Evolutionary conservation across 35 echinoderm and acorn worm species (phyloP).

Genomic region (Lytechinus variegatus): DNA sequence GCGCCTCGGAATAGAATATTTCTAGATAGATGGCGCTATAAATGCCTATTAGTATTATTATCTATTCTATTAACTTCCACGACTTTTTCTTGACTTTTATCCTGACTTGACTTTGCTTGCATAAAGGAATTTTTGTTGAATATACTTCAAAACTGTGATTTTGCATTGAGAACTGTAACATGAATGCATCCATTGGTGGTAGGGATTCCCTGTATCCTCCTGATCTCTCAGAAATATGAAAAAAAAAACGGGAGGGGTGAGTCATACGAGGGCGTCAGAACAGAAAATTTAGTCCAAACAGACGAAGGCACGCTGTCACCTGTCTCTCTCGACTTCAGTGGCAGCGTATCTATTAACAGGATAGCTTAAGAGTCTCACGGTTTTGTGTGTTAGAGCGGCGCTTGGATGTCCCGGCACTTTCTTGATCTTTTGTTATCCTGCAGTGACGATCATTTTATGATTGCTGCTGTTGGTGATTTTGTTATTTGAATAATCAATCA

Average conservation of each 20-base stretch:
- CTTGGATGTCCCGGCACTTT: neutral
- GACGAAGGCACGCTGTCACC: neutral
- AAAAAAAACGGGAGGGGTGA: neutral
- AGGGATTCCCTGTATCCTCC: neutral
- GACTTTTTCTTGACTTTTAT: neutral
- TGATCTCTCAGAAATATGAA: neutral
- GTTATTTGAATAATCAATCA: too few relatives aligned
- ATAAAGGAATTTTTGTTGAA: neutral
- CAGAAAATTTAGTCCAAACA: conserved; percentile 8
- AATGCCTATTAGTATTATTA: too few relatives aligned
- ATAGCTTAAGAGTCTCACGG: neutral
- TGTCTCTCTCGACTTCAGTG: neutral
- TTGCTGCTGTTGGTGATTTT: too few relatives aligned
- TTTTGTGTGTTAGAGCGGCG: neutral
- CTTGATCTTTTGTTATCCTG: too few relatives aligned
- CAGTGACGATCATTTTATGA: too few relatives aligned
- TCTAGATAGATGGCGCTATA: too few relatives aligned
- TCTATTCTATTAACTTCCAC: neutral
- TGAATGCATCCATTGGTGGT: too few relatives aligned
- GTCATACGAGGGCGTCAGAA: neutral
- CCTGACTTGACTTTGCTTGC: neutral
- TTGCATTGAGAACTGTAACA: too few relatives aligned
- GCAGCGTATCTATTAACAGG: neutral
- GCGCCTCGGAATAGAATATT: too few relatives aligned
- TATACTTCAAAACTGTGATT: too few relatives aligned